A percentile compares a stretch with the other conserved stretches of the same genome.
Conservation (phyloP, 2,113 vertebrate species). For the Neodontobutis hainanensis region DNA sequence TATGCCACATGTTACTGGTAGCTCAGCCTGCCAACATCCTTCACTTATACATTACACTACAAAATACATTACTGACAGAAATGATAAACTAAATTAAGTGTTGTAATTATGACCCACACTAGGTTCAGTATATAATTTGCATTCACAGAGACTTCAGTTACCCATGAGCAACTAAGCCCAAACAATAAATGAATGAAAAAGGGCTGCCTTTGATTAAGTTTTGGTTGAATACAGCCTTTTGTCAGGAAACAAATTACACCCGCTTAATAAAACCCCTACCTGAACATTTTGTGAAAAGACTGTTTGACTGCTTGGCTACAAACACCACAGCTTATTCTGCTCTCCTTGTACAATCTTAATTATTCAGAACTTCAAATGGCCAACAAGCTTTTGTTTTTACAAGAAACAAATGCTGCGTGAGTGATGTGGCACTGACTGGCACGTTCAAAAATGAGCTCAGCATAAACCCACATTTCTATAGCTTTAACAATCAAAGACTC, state of each 20-base stretch:
- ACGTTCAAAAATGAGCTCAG: constrained; percentile 22
- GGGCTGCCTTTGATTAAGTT: too few species aligned
- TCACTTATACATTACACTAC: constrained; percentile 33
- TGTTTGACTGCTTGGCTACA: constrained; percentile 50
- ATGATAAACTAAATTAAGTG: neutral
- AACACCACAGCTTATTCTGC: constrained; percentile 56
- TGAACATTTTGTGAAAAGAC: constrained; percentile 29
- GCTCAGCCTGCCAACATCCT: constrained; percentile 17
- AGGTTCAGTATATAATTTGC: too few species aligned
- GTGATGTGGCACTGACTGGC: constrained; percentile 11
- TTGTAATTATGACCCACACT: too few species aligned
- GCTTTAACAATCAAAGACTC: too few species aligned
- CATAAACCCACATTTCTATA: neutral
- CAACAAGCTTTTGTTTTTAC: constrained; percentile 38
- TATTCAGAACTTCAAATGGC: constrained; percentile 62
- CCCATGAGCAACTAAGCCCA: too few species aligned
- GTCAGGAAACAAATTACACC: constrained; percentile 34
- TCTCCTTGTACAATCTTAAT: constrained; percentile 51
- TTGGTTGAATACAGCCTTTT: too few species aligned
- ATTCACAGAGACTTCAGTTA: too few species aligned
- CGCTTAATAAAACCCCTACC: constrained; percentile 31
- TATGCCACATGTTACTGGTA: neutral
- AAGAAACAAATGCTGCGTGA: constrained; percentile 13
- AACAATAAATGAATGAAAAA: too few species aligned
- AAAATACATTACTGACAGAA: constrained; percentile 1